A percentile compares a stretch with the other conserved stretches of the same genome.
These are phyloP conservation scores for Salvator merianae DNA, from an alignment of 2,113 vertebrate genomes.

Conservation along the genomic window DNA sequence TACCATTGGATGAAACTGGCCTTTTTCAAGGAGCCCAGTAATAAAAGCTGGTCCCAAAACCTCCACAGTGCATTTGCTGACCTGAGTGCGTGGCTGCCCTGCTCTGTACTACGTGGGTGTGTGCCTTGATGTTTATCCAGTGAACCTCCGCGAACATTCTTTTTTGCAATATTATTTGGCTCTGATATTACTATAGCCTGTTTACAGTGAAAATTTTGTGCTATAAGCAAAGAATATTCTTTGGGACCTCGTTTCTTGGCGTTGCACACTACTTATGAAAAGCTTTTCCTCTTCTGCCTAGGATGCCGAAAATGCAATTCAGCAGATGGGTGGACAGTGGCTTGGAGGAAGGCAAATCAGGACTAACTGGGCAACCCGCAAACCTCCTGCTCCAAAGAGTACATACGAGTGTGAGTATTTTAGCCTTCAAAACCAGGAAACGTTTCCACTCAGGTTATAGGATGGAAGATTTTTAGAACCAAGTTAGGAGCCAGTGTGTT, in stretches of 20 bases:
- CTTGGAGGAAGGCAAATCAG: constrained; percentile 96
- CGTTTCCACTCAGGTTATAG: not conserved
- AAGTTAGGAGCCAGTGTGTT: not conserved
- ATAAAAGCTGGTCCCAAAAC: no score
- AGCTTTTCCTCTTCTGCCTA: constrained; percentile 44
- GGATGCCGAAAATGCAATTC: constrained; percentile 97
- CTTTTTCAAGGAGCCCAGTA: no score
- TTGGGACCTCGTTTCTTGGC: not conserved
- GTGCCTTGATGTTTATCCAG: no score
- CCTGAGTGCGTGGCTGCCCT: no score
- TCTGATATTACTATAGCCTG: not conserved
- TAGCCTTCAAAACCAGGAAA: not conserved
- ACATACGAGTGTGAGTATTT: constrained; percentile 88
- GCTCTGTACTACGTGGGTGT: no score
- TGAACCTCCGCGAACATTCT: no score
- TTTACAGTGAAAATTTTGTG: not conserved
- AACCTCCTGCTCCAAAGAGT: constrained; percentile 94
- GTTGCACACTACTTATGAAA: not conserved
- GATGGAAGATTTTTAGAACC: not conserved
- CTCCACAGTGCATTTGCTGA: no score
- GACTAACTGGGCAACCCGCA: constrained; percentile 98
- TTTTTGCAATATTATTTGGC: no score
- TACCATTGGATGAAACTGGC: no score
- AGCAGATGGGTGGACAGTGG: constrained; percentile 99
- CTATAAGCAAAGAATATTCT: not conserved